Evolutionary conservation across 2,888 invertebrate genomes (phyloP).

Genomic region (Lacanobia wlatinum): DNA sequence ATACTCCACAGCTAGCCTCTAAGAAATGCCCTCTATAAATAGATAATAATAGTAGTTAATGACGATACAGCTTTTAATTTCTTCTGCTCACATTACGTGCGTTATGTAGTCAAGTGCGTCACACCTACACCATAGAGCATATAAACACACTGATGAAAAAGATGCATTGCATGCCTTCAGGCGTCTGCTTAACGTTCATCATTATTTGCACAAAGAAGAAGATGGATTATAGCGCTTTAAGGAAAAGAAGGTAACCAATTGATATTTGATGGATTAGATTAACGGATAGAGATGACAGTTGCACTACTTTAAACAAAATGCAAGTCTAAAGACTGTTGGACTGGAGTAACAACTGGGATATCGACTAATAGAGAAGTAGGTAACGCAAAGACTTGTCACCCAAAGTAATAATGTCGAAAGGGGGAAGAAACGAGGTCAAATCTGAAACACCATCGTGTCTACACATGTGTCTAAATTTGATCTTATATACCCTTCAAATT

Average conservation of each 20-base stretch:
- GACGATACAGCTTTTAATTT: not conserved
- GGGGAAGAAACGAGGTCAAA: not conserved
- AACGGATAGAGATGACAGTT: not conserved
- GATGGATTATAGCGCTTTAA: not conserved
- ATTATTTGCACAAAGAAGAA: not conserved
- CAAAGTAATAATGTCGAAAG: not conserved
- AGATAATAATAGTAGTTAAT: not conserved
- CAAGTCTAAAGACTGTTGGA: too few species aligned
- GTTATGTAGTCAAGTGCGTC: slow-evolving; percentile 3
- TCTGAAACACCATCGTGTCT: not conserved
- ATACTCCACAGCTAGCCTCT: not conserved
- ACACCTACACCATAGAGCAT: not conserved
- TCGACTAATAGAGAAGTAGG: not conserved
- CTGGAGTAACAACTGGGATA: not conserved
- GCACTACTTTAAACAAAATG: not conserved
- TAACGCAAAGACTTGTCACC: not conserved
- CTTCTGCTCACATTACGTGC: not conserved
- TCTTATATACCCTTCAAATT: slow-evolving; percentile 3
- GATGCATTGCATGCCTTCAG: not conserved
- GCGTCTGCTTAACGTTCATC: not conserved
- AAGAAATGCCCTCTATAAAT: not conserved
- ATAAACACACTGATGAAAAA: not conserved
- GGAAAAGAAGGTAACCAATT: not conserved
- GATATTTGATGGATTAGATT: not conserved
- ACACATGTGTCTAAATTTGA: not conserved